A percentile compares a stretch with the other conserved stretches of the same genome.
These are phyloP conservation scores for Bhutanitis thaidina DNA, from an alignment of 2,888 invertebrate genomes.

Conservation along the genomic window DNA sequence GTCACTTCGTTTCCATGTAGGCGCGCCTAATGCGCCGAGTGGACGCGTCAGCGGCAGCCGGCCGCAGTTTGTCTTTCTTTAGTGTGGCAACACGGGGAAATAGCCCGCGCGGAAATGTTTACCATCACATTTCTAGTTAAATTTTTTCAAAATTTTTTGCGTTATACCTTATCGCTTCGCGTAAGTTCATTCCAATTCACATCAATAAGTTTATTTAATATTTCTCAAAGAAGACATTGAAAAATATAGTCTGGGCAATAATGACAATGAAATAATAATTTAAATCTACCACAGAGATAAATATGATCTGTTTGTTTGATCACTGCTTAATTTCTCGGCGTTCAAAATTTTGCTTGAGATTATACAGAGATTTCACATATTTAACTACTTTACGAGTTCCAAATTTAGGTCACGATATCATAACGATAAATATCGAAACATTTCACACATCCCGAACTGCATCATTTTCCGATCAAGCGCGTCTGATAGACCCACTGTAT, in stretches of 20 bases:
- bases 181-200: neutral
- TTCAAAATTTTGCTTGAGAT: too few relatives aligned
- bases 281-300: too few relatives aligned
- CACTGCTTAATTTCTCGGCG: too few relatives aligned
- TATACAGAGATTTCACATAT: too few relatives aligned
- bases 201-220: neutral
- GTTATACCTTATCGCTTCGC: neutral
- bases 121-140: slow-evolving; percentile 48
- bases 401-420: slow-evolving; percentile 4
- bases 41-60: slow-evolving; percentile 71
- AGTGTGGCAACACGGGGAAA: slow-evolving; percentile 65
- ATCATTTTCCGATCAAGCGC: slow-evolving; percentile 31
- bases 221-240: too few relatives aligned
- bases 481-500: slow-evolving; percentile 26
- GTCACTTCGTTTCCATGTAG: slow-evolving; percentile 67
- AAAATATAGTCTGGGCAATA: too few relatives aligned
- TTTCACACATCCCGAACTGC: slow-evolving; percentile 9
- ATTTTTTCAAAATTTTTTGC: slow-evolving; percentile 7
- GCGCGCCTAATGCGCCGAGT: slow-evolving; percentile 72
- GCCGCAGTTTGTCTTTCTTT: slow-evolving; percentile 71
- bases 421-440: slow-evolving; percentile 5
- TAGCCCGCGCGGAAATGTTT: slow-evolving; percentile 60
- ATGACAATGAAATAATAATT: too few relatives aligned
- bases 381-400: neutral
- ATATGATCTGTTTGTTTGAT: too few relatives aligned